Evolutionary conservation across 2,113 vertebrate species (phyloP), one percentile per base, ranked within the genome.

Genomic region (Dendrocopos noguchii): DNA sequence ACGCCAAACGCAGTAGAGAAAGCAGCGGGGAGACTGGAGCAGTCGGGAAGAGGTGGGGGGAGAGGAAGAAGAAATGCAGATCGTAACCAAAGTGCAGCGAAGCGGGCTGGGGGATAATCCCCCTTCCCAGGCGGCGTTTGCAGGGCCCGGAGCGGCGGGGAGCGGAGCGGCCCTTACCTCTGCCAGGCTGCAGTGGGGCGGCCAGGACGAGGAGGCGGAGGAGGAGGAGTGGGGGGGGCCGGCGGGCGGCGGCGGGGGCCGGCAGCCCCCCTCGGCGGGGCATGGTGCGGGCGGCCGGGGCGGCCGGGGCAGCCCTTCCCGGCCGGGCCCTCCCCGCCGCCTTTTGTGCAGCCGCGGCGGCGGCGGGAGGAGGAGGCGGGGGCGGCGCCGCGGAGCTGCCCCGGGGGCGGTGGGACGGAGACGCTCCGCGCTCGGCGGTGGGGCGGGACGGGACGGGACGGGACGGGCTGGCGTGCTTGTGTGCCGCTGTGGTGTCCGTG

Each of bases 141-240:
- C 57, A 7, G 92, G 88, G 88, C 84, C 92, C 88, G 80, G 84
- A 12, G 46, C 67, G 71, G 84, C 39, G 57, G 36, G 50, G 11
- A 65, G 76, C 61, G 66, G 61, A 68, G 77, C 72, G 81, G 85
- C 88, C 73, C 91, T 91, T 95, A 91, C 91, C 94, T 80, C 68
- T 72, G 92, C 80, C 76, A 55, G 92, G 92, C 84, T 88, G 92
- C 84, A 88, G 88, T 80, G 75, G 92, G 46, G 88, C 84, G 67
- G 88, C 85, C 63, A 86, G 77, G 60, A 82, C 65, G 75, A 76
- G 84, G 84, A 66, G 75, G 68, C 20, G 91, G 9, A 72, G 71
- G 65, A 57, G 50, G 82, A 46, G 80, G 33, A 46, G 81, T 15
- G 55, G 81, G 61, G 60, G 88, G 81, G 60, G 67, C 36, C 28